phyloP scores from a whole-genome alignment of 30 jellyfish, hydroid and myxozoan species.

The Sanderia malayensis region DNA sequence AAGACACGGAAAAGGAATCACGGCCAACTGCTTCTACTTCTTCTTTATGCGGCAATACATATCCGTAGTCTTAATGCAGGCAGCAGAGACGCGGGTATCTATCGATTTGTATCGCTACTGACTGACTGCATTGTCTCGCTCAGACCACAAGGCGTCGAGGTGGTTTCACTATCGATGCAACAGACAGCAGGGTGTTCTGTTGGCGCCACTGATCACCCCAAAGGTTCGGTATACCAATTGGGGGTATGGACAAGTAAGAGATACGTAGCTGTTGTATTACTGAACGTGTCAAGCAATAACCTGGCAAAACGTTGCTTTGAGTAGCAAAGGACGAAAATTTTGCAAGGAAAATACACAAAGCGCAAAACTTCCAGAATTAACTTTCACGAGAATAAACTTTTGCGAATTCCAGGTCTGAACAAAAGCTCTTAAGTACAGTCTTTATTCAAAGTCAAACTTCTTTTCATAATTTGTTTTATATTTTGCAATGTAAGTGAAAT shows the following conservation, averaged over 20 bases:
- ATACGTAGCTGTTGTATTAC: neutral
- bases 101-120: neutral
- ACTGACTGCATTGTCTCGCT: neutral
- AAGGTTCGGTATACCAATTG: neutral
- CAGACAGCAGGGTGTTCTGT: neutral
- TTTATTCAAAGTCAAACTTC: too few species aligned
- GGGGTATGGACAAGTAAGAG: neutral
- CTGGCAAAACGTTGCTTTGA: neutral
- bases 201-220: neutral
- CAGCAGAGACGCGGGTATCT: neutral
- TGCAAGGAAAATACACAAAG: too few species aligned
- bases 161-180: neutral
- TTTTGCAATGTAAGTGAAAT: too few species aligned
- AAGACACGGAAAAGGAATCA: slow-evolving; percentile 2
- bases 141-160: neutral
- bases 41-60: neutral
- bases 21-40: neutral
- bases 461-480: too few species aligned
- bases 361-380: too few species aligned
- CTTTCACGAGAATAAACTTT: too few species aligned
- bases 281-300: neutral
- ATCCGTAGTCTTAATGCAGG: neutral
- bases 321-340: neutral
- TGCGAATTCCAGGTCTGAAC: too few species aligned
- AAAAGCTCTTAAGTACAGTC: too few species aligned